A percentile compares a stretch with the other conserved stretches of the same genome.
phyloP scores from a whole-genome alignment of 2,113 vertebrate genomes.

The Thymallus thymallus region DNA sequence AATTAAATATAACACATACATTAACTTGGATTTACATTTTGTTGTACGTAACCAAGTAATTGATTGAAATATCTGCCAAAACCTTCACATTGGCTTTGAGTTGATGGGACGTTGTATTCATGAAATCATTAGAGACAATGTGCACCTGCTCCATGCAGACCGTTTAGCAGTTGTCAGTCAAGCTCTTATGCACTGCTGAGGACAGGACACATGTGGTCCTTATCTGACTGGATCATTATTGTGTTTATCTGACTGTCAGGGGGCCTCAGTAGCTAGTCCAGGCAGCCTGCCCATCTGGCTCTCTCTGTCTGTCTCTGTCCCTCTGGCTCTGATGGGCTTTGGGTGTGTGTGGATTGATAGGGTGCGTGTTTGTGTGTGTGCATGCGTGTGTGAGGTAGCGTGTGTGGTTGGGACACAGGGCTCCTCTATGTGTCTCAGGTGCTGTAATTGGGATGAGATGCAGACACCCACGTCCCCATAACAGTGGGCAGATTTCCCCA shows the following conservation, averaged over 20 bases:
- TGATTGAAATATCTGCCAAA: neutral
- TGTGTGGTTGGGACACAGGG: neutral
- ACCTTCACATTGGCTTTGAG: neutral
- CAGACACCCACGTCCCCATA: neutral
- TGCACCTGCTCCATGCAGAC: neutral
- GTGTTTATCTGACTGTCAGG: conserved; percentile 29
- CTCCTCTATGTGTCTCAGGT: neutral
- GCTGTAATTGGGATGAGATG: conserved; percentile 1
- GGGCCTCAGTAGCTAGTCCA: neutral
- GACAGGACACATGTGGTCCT: conserved; percentile 35
- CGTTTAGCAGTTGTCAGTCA: conserved; percentile 25
- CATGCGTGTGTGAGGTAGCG: neutral
- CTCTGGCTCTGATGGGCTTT: conserved; percentile 12
- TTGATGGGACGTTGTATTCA: neutral
- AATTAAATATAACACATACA: neutral
- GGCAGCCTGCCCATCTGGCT: conserved; percentile 15
- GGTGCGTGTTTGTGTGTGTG: conserved; percentile 10
- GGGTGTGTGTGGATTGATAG: neutral
- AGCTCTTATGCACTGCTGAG: conserved; percentile 7
- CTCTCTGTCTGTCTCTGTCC: conserved; percentile 50
- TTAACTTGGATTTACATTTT: too few species aligned
- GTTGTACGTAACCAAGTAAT: too few species aligned
- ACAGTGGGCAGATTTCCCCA: neutral
- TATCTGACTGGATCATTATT: conserved; percentile 29
- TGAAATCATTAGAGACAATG: neutral